A percentile compares a stretch with the other conserved stretches of the same genome.
Conservation (phyloP, 2,888 invertebrate genomes). For the Himalopsyche tibetana region DNA sequence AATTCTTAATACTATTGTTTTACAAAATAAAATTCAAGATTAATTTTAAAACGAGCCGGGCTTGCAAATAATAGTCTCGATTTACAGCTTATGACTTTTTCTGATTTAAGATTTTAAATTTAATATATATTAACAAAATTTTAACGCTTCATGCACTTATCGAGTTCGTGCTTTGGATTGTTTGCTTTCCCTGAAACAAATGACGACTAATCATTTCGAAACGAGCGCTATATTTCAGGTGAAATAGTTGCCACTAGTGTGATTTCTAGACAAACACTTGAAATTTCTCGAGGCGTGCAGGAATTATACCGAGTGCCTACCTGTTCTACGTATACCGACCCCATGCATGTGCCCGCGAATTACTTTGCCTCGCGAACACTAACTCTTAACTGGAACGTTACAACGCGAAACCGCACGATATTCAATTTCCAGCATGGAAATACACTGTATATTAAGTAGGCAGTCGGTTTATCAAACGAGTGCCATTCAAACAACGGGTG, state of each 20-base stretch:
- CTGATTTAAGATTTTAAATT: too few relatives aligned
- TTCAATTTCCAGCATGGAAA: conserved; percentile 11
- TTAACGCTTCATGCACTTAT: background rate
- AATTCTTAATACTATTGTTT: too few relatives aligned
- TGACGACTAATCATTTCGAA: background rate
- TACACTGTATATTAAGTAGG: conserved; percentile 11
- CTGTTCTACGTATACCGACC: background rate
- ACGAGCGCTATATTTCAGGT: background rate
- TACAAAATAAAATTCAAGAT: too few relatives aligned
- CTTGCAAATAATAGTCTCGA: too few relatives aligned
- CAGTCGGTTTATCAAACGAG: conserved; percentile 12
- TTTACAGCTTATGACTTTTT: too few relatives aligned
- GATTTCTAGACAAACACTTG: conserved; percentile 31
- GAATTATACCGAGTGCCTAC: conserved; percentile 1
- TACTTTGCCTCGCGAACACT: background rate
- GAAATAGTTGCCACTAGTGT: background rate
- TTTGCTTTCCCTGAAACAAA: background rate
- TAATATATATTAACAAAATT: too few relatives aligned
- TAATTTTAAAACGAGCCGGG: too few relatives aligned
- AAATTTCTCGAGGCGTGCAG: conserved; percentile 15
- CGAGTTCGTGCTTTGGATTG: background rate
- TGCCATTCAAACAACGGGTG: conserved; percentile 29
- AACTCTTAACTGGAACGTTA: background rate
- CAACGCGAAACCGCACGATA: conserved; percentile 11
- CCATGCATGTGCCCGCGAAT: conserved; percentile 8